Evolutionary conservation across 1,140 invertebrate genomes (phyloP).

Genomic region (Sipha flava): DNA sequence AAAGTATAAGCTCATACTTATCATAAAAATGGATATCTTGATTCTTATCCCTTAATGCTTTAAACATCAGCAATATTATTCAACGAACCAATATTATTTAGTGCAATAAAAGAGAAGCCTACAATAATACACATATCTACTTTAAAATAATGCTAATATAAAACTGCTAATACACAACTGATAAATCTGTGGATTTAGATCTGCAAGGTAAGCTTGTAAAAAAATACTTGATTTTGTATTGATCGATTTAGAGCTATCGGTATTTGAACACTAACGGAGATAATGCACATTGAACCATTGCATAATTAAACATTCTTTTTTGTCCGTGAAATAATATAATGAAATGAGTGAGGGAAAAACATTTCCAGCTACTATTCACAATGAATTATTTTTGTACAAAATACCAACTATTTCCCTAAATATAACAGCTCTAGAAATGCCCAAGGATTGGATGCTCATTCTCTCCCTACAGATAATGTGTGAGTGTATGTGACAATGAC

Average conservation of each 20-base stretch:
- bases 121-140: background rate
- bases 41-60: too few relatives aligned
- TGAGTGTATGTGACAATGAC: slow-evolving; percentile 27
- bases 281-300: background rate
- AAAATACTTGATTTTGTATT: background rate
- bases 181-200: slow-evolving; percentile 7
- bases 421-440: background rate
- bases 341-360: background rate
- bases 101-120: background rate
- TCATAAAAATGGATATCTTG: too few relatives aligned
- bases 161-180: too few relatives aligned
- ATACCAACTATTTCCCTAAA: background rate
- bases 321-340: background rate
- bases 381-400: background rate
- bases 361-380: background rate
- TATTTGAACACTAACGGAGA: background rate
- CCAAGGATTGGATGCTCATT: background rate
- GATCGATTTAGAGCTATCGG: background rate
- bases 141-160: too few relatives aligned
- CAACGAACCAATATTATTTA: too few relatives aligned
- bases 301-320: background rate
- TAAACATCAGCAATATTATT: too few relatives aligned
- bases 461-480: background rate
- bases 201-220: background rate
- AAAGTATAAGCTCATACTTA: too few relatives aligned